Percentiles rank a stretch among this genome's conserved stretches.
Conservation (phyloP, 1,140 invertebrate genomes). For the Drosophila parvula region DNA sequence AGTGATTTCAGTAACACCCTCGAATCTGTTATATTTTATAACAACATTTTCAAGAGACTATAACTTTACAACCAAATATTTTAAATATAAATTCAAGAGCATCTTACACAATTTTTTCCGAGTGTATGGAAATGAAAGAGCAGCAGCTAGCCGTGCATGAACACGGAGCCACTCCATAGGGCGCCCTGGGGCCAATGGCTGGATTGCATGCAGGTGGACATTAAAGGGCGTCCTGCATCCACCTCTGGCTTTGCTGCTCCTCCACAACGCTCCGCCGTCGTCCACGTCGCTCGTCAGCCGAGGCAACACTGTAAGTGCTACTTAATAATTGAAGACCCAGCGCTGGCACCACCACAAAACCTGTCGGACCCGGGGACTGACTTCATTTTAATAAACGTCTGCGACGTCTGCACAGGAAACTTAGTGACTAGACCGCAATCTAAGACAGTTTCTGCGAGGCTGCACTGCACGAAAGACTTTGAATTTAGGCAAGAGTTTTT, state of each 20-base stretch:
- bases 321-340: constrained; percentile 52
- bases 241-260: constrained; percentile 3
- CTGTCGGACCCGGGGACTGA: constrained; percentile 40
- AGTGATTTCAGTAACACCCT: no score
- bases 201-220: constrained; percentile 66
- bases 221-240: constrained; percentile 52
- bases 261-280: not conserved
- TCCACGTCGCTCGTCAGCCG: constrained; percentile 9
- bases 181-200: constrained; percentile 59
- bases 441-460: constrained; percentile 22
- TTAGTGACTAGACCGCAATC: constrained; percentile 53
- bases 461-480: not conserved
- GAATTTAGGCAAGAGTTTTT: no score
- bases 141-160: constrained; percentile 31
- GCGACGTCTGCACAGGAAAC: constrained; percentile 52
- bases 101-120: not conserved
- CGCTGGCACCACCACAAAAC: constrained; percentile 37
- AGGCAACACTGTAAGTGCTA: constrained; percentile 46
- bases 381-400: constrained; percentile 55
- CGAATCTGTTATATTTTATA: no score
- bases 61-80: no score
- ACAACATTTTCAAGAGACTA: no score
- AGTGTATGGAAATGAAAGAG: constrained; percentile 40
- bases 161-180: constrained; percentile 45
- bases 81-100: no score